These are phyloP conservation scores for Nettapus auritus DNA, from an alignment of 2,113 vertebrate species.

Conservation along the genomic window DNA sequence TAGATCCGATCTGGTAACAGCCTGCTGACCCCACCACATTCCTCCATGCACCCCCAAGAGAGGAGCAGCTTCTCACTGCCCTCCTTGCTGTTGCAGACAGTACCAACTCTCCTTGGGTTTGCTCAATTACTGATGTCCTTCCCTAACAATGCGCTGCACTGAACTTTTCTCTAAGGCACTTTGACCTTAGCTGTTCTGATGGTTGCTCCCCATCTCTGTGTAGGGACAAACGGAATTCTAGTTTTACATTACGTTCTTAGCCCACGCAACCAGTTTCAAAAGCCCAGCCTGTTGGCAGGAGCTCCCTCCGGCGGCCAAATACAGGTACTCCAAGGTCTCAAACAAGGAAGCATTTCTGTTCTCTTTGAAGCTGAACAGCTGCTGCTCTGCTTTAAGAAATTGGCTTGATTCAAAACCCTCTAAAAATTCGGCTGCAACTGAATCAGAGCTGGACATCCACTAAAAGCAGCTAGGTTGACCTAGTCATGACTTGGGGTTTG, in stretches of 20 bases:
- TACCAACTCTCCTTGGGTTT: accelerated
- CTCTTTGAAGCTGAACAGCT: background rate
- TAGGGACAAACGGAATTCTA: background rate
- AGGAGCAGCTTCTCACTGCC: background rate
- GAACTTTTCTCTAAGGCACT: background rate
- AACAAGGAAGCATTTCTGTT: background rate
- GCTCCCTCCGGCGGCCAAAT: background rate
- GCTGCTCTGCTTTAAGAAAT: background rate
- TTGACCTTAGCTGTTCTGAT: background rate
- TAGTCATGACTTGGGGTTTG: background rate
- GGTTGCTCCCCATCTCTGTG: background rate
- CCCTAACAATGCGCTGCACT: background rate
- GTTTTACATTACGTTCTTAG: background rate
- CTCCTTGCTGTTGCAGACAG: background rate
- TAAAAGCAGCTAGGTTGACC: background rate
- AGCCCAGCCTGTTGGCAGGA: background rate
- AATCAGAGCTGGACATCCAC: background rate
- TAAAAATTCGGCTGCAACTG: background rate
- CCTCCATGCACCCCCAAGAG: accelerated
- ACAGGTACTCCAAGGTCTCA: too few relatives aligned
- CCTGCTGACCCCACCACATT: accelerated
- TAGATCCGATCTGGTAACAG: background rate
- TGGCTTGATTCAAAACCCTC: background rate
- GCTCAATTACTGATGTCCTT: background rate
- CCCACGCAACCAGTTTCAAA: background rate